phyloP scores from a whole-genome alignment of 2,797 vertebrate species.

The Typhlichthys subterraneus region DNA sequence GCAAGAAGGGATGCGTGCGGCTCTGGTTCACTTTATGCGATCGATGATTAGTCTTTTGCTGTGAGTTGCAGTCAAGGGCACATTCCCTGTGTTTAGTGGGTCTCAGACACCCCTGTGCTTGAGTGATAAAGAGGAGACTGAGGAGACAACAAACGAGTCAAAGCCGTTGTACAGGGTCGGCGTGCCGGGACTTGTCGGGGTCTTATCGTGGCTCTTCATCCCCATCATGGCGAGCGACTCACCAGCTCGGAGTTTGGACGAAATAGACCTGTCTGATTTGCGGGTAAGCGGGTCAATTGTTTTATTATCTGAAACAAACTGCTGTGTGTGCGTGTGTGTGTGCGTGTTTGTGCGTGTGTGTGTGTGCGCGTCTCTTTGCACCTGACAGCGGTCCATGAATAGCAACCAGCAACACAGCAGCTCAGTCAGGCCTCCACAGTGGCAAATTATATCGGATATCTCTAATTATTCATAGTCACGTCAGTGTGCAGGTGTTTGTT shows the following conservation, averaged over 20 bases:
- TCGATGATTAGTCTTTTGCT: slow-evolving; percentile 43
- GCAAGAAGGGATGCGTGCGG: slow-evolving; percentile 20
- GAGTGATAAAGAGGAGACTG: neutral
- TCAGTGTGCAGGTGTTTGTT: slow-evolving; percentile 7
- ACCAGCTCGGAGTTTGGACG: slow-evolving; percentile 90
- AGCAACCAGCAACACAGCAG: slow-evolving; percentile 41
- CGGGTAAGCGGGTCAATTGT: slow-evolving; percentile 80
- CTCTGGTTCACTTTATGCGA: slow-evolving; percentile 19
- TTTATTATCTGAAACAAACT: too few species aligned
- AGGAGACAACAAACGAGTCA: slow-evolving; percentile 2
- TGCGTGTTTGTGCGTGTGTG: neutral
- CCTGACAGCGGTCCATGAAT: slow-evolving; percentile 52
- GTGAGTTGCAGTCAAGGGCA: slow-evolving; percentile 28
- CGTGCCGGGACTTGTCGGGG: too few species aligned
- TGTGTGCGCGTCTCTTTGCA: slow-evolving; percentile 33
- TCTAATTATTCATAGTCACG: neutral
- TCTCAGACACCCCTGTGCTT: slow-evolving; percentile 24
- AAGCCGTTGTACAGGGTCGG: too few species aligned
- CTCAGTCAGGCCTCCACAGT: slow-evolving; percentile 39
- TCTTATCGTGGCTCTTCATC: slow-evolving; percentile 46
- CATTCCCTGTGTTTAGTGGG: slow-evolving; percentile 27
- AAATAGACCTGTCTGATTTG: slow-evolving; percentile 91
- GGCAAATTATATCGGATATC: slow-evolving; percentile 30
- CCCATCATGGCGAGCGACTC: slow-evolving; percentile 94
- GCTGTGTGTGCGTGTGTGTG: neutral